Evolutionary conservation across 2,113 vertebrate species (phyloP), one percentile per base, ranked within the genome.

Genomic region (Cyphomyrus discorhynchus): DNA sequence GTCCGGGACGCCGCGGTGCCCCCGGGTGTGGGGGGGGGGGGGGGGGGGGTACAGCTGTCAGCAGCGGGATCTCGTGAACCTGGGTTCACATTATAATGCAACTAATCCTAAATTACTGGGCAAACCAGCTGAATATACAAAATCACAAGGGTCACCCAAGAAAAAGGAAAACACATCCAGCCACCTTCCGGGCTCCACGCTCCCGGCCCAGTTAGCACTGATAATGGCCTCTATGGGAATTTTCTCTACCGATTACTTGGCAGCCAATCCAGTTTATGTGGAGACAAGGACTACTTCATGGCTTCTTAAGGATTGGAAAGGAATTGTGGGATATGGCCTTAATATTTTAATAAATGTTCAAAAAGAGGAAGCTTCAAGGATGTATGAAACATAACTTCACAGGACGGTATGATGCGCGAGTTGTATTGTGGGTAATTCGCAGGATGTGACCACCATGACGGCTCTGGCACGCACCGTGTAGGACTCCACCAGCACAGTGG

Each of bases 401-500:
- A 62, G 24, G 58, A 62, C 0, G 8, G 62, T 11, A 27, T 1
- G 62, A 31, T 31, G 62, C n/a, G 0, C 62, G 3, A 11, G 10
- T 70, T 70, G 62, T 3, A 10, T 66, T 66, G 9, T 66, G 58
- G 58, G n/a, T 66, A 11, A 27, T 70, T 70, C 9, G 1, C 62
- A 27, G 62, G 1, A 70, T 11, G n/a, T 11, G 62, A 10, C 62
- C 3, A 3, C 21, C 56, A 1, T 9, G 56, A n/a, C 7, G 21
- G 56, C 56, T 58, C 21, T 0, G 56, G 56, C 7, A 58, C 56
- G 24, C 10, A 58, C 98, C 88, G 98, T 99, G 93, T 99, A 99
- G 47, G 98, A 99, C 88, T 99, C 98, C 91, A 99, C 98, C 92
- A 99, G 95, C 90, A 99, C 98, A 7, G 98, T 99, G 90, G 98